Evolutionary conservation across 1,140 invertebrate genomes (phyloP).

Genomic region (Temnothorax nylanderi): DNA sequence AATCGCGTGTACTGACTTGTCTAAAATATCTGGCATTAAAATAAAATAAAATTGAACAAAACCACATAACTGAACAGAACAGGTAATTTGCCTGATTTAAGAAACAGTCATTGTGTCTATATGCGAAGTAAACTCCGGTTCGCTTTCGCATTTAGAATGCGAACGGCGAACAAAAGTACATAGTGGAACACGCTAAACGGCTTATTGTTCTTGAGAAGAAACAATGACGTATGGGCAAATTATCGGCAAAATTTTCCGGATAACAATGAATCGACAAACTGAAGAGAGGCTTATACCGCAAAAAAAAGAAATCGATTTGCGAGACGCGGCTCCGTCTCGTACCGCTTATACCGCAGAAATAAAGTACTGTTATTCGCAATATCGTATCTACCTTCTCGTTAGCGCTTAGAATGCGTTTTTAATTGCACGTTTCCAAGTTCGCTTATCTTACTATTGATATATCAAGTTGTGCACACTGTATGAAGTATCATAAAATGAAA

Average conservation of each 20-base stretch:
- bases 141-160: constrained; percentile 28
- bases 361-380: not conserved
- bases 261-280: constrained; percentile 63
- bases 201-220: constrained; percentile 73
- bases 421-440: constrained; percentile 1
- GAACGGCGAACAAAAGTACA: constrained; percentile 62
- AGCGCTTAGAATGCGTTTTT: not conserved
- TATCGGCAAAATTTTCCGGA: constrained; percentile 67
- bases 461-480: not conserved
- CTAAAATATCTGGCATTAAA: not conserved
- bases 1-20: not conserved
- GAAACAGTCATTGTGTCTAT: constrained; percentile 8
- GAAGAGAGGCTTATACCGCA: constrained; percentile 6
- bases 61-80: not conserved
- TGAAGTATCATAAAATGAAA: not conserved
- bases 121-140: not conserved
- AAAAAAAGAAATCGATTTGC: not conserved
- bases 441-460: not conserved
- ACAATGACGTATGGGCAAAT: constrained; percentile 75
- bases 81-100: not conserved
- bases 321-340: not conserved
- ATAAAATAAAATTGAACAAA: not conserved
- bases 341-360: not conserved
- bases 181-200: constrained; percentile 70
- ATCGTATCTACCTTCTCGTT: not conserved